Evolutionary conservation across 2,797 vertebrate genomes (phyloP).

Genomic region (Myoxocephalus aenaeus): DNA sequence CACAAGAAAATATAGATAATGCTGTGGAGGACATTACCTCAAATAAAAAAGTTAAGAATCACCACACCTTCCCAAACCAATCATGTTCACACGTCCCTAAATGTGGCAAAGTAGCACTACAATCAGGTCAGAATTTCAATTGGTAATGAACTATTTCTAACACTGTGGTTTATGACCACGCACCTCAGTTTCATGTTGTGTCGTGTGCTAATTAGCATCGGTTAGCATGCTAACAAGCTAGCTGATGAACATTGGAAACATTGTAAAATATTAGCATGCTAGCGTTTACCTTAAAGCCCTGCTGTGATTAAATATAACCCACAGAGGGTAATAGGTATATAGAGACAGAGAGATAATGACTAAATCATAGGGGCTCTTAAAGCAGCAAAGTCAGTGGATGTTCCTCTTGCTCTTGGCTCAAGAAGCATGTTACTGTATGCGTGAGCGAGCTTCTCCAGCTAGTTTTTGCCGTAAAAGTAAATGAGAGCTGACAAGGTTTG

Average conservation of each 20-base stretch:
- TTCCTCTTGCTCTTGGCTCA: conserved; percentile 4
- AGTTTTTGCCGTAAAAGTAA: conserved; percentile 26
- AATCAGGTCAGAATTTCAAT: neutral
- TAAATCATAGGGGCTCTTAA: neutral
- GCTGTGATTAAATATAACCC: neutral
- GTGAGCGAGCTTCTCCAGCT: neutral
- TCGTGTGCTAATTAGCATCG: neutral
- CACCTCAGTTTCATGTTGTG: neutral
- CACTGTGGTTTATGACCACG: neutral
- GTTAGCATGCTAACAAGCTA: neutral
- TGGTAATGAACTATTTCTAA: no score
- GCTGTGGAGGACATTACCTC: neutral
- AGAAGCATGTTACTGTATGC: neutral
- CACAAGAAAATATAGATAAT: neutral
- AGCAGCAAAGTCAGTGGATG: neutral
- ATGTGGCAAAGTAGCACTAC: neutral
- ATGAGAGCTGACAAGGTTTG: conserved; percentile 33
- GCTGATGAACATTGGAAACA: neutral
- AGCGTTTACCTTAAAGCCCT: neutral
- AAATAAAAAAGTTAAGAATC: neutral
- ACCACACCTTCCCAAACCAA: neutral
- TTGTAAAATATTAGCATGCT: neutral
- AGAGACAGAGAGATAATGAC: neutral
- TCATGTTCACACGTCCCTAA: neutral
- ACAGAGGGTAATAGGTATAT: neutral